Conservation (phyloP, 2,888 invertebrate species). For the Blastobasis lacticolella region DNA sequence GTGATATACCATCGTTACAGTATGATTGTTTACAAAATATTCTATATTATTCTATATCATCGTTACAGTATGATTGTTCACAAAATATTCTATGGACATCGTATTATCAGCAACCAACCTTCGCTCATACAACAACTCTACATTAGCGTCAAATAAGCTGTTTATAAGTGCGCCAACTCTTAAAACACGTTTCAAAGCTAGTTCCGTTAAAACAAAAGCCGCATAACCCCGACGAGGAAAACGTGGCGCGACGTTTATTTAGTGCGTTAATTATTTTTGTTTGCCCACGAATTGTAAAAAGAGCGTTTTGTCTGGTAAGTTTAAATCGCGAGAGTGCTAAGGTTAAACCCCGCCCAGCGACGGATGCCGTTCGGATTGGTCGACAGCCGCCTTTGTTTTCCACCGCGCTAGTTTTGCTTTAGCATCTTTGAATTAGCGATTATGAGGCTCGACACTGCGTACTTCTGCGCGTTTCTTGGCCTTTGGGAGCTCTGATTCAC, state of each 20-base stretch:
- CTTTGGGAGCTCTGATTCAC: too few species aligned
- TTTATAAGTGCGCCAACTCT: too few species aligned
- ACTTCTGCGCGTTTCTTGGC: background rate
- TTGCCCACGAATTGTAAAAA: conserved; percentile 49
- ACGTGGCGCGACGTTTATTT: conserved; percentile 30
- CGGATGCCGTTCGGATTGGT: conserved; percentile 54
- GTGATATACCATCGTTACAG: too few species aligned
- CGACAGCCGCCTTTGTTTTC: conserved; percentile 49
- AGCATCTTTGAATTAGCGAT: conserved; percentile 40
- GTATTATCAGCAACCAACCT: too few species aligned
- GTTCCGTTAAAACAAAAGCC: conserved; percentile 3
- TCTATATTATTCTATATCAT: too few species aligned
- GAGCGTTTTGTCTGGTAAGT: conserved; percentile 52
- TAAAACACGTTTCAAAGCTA: too few species aligned
- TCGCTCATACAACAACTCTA: too few species aligned
- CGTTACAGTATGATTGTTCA: too few species aligned
- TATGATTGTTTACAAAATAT: too few species aligned
- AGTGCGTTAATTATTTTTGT: conserved; percentile 54
- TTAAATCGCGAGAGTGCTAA: conserved; percentile 29
- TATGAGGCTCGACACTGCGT: conserved; percentile 11
- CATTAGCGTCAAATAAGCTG: too few species aligned
- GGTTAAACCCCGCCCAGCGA: conserved; percentile 53
- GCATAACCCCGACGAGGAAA: conserved; percentile 17
- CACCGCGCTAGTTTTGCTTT: conserved; percentile 47
- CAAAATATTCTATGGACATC: too few species aligned